Conservation (phyloP, 2,888 invertebrate species). For the Osmoderma eremita region DNA sequence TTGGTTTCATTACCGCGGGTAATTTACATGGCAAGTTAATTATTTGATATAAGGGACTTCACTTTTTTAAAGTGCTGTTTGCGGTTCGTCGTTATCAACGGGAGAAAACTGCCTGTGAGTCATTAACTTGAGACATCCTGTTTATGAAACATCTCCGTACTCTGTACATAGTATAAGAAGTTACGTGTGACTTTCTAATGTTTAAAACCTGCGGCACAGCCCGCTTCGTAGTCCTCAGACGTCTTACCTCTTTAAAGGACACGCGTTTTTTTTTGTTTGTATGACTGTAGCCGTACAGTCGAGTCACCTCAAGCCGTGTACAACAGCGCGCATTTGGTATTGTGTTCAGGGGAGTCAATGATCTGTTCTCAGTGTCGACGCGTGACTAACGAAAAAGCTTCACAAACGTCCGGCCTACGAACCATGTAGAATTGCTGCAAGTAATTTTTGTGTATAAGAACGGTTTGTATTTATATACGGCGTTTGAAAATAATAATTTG, state of each 20-base stretch:
- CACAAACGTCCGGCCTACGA: constrained; percentile 3
- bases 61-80: constrained; percentile 1
- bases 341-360: constrained; percentile 27
- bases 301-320: constrained; percentile 7
- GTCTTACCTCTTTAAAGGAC: constrained; percentile 24
- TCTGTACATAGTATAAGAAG: background rate
- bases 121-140: constrained; percentile 21
- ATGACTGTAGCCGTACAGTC: background rate
- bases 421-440: background rate
- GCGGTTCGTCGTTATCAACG: constrained; percentile 9
- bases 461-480: background rate
- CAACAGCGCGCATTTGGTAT: constrained; percentile 12
- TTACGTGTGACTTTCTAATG: constrained; percentile 23
- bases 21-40: too few relatives aligned
- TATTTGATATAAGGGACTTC: too few relatives aligned
- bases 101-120: background rate
- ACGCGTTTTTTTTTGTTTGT: constrained; percentile 1
- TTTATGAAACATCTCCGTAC: constrained; percentile 2
- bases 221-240: background rate
- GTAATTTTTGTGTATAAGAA: background rate
- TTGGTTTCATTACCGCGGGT: too few relatives aligned
- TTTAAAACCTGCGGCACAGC: constrained; percentile 1
- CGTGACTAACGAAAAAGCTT: constrained; percentile 34
- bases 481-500: background rate
- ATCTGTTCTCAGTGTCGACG: constrained; percentile 21